Conservation (phyloP, 2,888 invertebrate species). For the Orthosia incerta region DNA sequence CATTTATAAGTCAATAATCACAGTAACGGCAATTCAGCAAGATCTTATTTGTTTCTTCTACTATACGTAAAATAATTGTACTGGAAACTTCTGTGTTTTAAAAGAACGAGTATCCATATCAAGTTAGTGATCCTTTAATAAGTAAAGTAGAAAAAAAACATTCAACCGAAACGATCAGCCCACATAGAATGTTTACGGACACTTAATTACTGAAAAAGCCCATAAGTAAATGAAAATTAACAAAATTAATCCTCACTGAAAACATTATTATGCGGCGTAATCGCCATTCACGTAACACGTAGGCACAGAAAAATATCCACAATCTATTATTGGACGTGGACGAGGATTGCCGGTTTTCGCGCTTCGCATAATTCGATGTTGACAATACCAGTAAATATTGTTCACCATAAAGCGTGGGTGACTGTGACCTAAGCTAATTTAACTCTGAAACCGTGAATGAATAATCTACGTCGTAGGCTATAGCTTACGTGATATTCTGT, state of each 20-base stretch:
- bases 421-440: not conserved
- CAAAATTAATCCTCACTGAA: conserved; percentile 46
- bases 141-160: not conserved
- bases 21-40: not conserved
- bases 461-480: too few species aligned
- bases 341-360: conserved; percentile 49
- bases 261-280: conserved; percentile 40
- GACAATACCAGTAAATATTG: conserved; percentile 39
- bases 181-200: not conserved
- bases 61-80: not conserved
- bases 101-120: not conserved
- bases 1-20: too few species aligned
- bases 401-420: not conserved
- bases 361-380: conserved; percentile 37
- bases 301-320: conserved; percentile 59
- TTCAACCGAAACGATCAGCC: not conserved
- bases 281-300: conserved; percentile 31
- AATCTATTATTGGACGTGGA: conserved; percentile 51
- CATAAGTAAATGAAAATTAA: conserved; percentile 50
- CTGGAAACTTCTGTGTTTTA: not conserved
- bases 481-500: too few species aligned
- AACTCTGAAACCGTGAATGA: too few species aligned
- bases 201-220: conserved; percentile 28
- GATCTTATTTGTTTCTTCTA: not conserved
- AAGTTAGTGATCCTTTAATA: too few species aligned